Conservation (phyloP, 2,888 invertebrate species). For the Lasius fuliginosus region DNA sequence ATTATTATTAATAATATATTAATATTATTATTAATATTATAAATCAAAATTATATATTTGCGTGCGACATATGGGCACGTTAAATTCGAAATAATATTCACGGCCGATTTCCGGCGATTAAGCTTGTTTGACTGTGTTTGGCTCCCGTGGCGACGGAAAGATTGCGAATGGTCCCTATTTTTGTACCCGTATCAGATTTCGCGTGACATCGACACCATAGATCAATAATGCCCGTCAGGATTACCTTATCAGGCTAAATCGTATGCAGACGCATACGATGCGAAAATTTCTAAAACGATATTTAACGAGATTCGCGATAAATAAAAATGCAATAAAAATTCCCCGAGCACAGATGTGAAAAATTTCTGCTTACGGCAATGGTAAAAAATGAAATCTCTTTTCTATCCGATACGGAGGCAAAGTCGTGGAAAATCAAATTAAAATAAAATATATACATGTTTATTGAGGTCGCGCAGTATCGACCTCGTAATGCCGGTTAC, state of each 20-base stretch:
- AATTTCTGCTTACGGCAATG: neutral
- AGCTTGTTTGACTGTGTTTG: neutral
- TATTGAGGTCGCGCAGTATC: slow-evolving; percentile 15
- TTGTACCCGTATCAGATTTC: slow-evolving; percentile 20
- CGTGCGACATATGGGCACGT: neutral
- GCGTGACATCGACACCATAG: slow-evolving; percentile 13
- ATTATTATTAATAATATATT: neutral
- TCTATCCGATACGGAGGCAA: neutral
- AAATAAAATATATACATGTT: slow-evolving; percentile 8
- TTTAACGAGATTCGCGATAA: neutral
- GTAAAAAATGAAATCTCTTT: neutral
- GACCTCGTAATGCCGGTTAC: neutral
- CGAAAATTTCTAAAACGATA: neutral
- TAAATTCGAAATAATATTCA: neutral
- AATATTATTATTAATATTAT: neutral
- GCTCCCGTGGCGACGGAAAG: slow-evolving; percentile 14
- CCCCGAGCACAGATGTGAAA: neutral
- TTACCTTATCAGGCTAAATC: slow-evolving; percentile 4
- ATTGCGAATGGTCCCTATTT: slow-evolving; percentile 7
- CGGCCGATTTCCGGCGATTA: neutral
- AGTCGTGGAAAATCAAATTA: neutral
- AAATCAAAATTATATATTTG: neutral
- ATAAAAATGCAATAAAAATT: neutral
- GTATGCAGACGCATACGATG: neutral
- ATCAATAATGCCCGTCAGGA: slow-evolving; percentile 13